A percentile compares a stretch with the other conserved stretches of the same genome.
Evolutionary conservation across 2,797 vertebrate genomes (phyloP).

Genomic region (Phoeniculus purpureus): DNA sequence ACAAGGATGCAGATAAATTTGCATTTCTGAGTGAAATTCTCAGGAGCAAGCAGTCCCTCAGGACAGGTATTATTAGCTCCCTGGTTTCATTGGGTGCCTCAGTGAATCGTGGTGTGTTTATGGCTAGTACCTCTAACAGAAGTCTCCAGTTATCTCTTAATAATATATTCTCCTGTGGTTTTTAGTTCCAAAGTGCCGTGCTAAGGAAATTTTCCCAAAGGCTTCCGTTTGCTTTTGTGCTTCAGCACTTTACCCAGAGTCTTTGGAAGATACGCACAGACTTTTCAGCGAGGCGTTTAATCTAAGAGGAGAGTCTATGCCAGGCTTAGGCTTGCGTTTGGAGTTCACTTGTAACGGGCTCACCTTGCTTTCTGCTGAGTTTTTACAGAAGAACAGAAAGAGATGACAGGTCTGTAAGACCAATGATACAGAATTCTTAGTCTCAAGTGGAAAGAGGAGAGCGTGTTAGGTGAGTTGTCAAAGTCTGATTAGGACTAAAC

Average conservation of each 20-base stretch:
- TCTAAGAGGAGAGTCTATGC: not conserved
- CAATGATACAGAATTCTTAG: conserved; percentile 13
- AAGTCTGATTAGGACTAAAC: conserved; percentile 40
- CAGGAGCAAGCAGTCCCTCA: conserved; percentile 15
- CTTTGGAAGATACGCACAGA: not conserved
- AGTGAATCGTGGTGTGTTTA: conserved; percentile 68
- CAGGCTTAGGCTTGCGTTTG: not conserved
- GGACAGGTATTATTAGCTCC: conserved; percentile 61
- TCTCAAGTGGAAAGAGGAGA: conserved; percentile 9
- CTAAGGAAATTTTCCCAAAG: conserved; percentile 52
- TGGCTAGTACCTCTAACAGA: conserved; percentile 46
- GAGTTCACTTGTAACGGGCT: not conserved
- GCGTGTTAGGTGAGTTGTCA: conserved; percentile 28
- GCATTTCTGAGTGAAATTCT: conserved; percentile 41
- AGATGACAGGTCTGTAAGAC: not conserved
- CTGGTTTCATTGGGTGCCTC: conserved; percentile 73
- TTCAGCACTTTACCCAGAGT: conserved; percentile 47
- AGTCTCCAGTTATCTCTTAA: conserved; percentile 63
- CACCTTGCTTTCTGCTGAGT: not conserved
- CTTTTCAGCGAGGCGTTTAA: not conserved
- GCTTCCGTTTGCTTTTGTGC: conserved; percentile 50
- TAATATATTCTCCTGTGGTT: conserved; percentile 60
- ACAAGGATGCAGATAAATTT: not conserved
- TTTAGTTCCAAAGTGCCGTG: conserved; percentile 68
- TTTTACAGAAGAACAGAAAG: conserved; percentile 10